phyloP scores from a whole-genome alignment of 2,888 invertebrate species.

The Papilio gigon region DNA sequence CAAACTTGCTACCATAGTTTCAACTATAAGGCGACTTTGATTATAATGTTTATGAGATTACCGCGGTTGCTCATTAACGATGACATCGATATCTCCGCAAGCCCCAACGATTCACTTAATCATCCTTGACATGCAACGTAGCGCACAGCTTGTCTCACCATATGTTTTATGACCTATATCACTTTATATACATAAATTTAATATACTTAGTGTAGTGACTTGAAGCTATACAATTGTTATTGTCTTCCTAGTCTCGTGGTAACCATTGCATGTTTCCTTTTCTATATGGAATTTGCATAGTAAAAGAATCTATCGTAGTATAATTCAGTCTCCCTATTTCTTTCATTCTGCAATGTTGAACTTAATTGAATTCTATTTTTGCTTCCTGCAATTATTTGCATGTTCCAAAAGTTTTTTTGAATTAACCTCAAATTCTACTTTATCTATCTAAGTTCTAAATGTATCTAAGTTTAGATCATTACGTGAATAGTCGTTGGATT shows the following conservation, averaged over 20 bases:
- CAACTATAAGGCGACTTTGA: not conserved
- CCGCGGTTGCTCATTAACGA: not conserved
- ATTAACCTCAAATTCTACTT: not conserved
- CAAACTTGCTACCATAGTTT: not conserved
- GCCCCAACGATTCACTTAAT: constrained; percentile 30
- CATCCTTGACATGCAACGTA: constrained; percentile 28
- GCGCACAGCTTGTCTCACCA: constrained; percentile 11
- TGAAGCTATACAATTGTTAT: not conserved
- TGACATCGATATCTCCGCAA: constrained; percentile 4
- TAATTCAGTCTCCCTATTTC: too few species aligned
- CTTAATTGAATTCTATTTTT: too few species aligned
- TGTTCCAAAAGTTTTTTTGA: not conserved
- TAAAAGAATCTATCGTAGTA: too few species aligned
- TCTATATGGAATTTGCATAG: not conserved
- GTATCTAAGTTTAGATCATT: constrained; percentile 14
- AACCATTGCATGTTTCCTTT: not conserved
- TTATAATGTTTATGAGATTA: constrained; percentile 26
- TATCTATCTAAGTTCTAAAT: constrained; percentile 5
- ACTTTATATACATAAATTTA: not conserved
- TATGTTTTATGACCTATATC: constrained; percentile 13
- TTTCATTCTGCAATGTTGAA: too few species aligned
- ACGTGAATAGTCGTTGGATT: constrained; percentile 12
- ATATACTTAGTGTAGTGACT: not conserved
- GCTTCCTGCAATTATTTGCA: not conserved
- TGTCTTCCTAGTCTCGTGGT: not conserved